These are phyloP conservation scores for Electrona antarctica DNA, from an alignment of 2,113 vertebrate genomes.

Conservation along the genomic window DNA sequence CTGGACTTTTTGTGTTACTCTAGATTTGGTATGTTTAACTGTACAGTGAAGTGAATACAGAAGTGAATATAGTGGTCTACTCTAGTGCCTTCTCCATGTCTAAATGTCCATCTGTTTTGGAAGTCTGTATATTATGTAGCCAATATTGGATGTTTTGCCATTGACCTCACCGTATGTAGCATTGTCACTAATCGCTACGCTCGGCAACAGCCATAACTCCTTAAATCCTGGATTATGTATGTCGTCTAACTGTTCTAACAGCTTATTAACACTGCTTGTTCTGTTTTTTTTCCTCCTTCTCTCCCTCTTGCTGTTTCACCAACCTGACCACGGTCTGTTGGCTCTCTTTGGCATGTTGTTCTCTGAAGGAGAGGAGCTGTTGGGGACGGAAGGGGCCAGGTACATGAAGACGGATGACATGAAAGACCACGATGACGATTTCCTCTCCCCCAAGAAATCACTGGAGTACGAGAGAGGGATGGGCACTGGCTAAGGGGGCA, in stretches of 20 bases:
- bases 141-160: constrained; percentile 13
- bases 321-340: constrained; percentile 69
- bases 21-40: background rate
- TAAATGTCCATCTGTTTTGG: constrained; percentile 11
- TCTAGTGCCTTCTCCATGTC: constrained; percentile 6
- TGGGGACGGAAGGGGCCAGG: constrained; percentile 80
- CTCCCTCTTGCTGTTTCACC: constrained; percentile 62
- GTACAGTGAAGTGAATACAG: background rate
- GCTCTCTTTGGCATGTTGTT: constrained; percentile 72
- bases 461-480: constrained; percentile 82
- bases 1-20: background rate
- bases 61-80: background rate
- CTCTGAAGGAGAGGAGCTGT: constrained; percentile 82
- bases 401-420: constrained; percentile 82
- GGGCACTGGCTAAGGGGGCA: constrained; percentile 78
- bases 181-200: constrained; percentile 31
- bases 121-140: background rate
- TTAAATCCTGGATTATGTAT: constrained; percentile 40
- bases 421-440: constrained; percentile 85
- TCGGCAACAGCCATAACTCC: constrained; percentile 50
- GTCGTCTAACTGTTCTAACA: constrained; percentile 35
- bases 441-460: constrained; percentile 82
- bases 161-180: constrained; percentile 11
- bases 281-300: constrained; percentile 54
- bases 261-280: background rate